Percentiles rank a stretch among this genome's conserved stretches.
phyloP scores from a whole-genome alignment of 2,888 invertebrate genomes.

The Lydus trimaculatus region DNA sequence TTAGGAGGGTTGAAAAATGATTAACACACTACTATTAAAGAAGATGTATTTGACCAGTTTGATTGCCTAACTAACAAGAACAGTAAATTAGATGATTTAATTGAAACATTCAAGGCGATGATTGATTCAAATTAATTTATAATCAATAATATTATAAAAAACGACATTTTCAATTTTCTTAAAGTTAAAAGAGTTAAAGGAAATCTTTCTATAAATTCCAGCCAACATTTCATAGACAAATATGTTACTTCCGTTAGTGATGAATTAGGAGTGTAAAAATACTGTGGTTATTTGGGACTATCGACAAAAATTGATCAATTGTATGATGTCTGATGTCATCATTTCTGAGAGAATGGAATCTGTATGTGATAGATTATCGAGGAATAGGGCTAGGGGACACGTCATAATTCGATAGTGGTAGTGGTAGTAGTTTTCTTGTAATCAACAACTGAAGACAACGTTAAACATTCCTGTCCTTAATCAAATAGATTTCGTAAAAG shows the following conservation, averaged over 20 bases:
- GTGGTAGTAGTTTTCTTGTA: constrained; percentile 15
- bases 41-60: background rate
- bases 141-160: background rate
- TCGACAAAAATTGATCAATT: background rate
- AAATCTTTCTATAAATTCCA: background rate
- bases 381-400: constrained; percentile 12
- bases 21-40: constrained; percentile 1
- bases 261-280: constrained; percentile 1
- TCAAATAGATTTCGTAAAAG: constrained; percentile 21
- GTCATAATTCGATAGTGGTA: constrained; percentile 20
- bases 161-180: background rate
- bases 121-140: background rate
- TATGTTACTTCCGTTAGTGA: background rate
- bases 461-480: constrained; percentile 22
- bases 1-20: background rate
- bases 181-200: background rate
- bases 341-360: background rate
- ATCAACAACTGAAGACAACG: constrained; percentile 23
- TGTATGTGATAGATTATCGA: background rate
- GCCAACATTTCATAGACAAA: background rate
- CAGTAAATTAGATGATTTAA: background rate
- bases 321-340: background rate
- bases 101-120: background rate
- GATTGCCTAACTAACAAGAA: background rate
- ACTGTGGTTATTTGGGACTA: constrained; percentile 12